Conservation (phyloP, 2,888 invertebrate genomes). For the Drosophila barbarae region DNA sequence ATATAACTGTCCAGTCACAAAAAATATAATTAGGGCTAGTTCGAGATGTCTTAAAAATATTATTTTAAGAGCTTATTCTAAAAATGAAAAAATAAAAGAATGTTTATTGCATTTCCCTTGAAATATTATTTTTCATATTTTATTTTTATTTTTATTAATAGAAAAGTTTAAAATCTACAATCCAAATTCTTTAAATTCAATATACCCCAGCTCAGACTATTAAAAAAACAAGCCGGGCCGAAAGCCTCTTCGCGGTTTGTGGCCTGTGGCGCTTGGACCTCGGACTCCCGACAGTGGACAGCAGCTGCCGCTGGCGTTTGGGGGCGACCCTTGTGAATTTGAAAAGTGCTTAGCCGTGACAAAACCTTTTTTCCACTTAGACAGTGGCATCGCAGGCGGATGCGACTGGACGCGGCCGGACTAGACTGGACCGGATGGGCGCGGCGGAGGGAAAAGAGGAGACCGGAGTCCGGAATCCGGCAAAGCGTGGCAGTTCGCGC, state of each 20-base stretch:
- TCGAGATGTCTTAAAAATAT: not conserved
- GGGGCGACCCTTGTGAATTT: conserved; percentile 53
- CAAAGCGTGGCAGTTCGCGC: conserved; percentile 53
- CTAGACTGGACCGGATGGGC: conserved; percentile 3
- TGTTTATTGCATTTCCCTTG: too few species aligned
- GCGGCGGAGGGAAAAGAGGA: not conserved
- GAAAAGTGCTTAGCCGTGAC: conserved; percentile 70
- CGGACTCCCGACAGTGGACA: conserved; percentile 32
- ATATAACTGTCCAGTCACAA: too few species aligned
- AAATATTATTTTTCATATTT: not conserved
- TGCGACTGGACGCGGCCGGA: conserved; percentile 11
- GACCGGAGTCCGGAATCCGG: conserved; percentile 8
- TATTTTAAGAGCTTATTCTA: not conserved
- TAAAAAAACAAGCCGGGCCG: conserved; percentile 9
- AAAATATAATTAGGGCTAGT: not conserved
- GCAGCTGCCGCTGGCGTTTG: conserved; percentile 35
- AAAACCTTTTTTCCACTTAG: conserved; percentile 68
- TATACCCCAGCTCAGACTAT: not conserved
- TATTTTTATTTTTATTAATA: not conserved
- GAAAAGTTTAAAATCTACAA: not conserved
- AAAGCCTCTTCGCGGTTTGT: conserved; percentile 44
- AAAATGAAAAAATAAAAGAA: too few species aligned
- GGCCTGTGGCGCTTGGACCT: conserved; percentile 33
- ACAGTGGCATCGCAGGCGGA: conserved; percentile 47
- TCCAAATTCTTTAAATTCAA: not conserved